Evolutionary conservation across 1,140 invertebrate genomes (phyloP), one percentile per base, ranked within the genome.

Genomic region (Drosophila lini): DNA sequence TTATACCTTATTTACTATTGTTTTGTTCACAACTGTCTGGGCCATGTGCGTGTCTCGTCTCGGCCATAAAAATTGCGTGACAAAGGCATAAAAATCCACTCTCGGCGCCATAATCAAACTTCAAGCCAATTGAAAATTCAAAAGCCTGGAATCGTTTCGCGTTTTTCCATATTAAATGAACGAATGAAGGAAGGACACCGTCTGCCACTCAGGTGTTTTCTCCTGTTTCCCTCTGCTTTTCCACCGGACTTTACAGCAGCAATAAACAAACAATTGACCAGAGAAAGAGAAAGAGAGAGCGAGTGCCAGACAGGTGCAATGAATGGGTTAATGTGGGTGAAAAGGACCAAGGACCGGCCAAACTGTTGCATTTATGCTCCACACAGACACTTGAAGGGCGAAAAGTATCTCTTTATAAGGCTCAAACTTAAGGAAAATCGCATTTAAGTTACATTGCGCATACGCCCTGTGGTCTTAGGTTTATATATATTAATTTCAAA

Each of bases 51-150:
- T 32, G 16, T 31, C 41, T n/a, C 16, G 40, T 32, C 42, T 67
- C 36, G 42, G 25, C 60, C 60, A 44, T 65, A 53, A 55, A 75
- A 76, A 50, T 32, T 56, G 74, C 34, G 64, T 78, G 74, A 76
- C 75, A 78, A 78, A 78, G 57, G 65, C 42, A 45, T 70, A 56
- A 61, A 77, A 78, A 62, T 69, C 62, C 57, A 41, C 71, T 55
- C 32, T 32, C 31, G 36, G 32, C 44, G 47, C 52, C 34, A 70
- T 62, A 78, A 70, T 78, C 74, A 70, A 78, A 78, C 74, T 63
- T 78, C 74, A 70, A 59, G 58, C 64, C 75, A 78, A 78, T 78
- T 78, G 75, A 78, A 62, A 70, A 70, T 70, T 78, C 74, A 78
- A 78, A 63, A 70, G 64, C 74, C 58, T 48, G 74, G 52, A 78